Conservation (phyloP, 2,113 vertebrate species). For the Cephalopterus ornatus region DNA sequence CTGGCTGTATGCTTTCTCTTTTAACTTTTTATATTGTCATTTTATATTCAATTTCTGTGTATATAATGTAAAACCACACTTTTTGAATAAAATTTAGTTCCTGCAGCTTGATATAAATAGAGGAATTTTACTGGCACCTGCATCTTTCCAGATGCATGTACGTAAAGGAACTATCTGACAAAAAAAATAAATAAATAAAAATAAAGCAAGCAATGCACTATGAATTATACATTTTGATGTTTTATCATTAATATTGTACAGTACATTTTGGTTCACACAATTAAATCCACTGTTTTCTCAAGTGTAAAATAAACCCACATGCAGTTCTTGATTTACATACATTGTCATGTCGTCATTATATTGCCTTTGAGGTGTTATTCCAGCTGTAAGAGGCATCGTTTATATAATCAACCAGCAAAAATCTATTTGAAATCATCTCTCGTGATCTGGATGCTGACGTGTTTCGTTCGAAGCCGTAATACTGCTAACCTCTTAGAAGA, state of each 20-base stretch:
- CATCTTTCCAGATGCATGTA: conserved; percentile 89
- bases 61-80: conserved; percentile 94
- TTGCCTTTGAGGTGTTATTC: conserved; percentile 66
- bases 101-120: conserved; percentile 91
- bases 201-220: conserved; percentile 86
- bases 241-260: conserved; percentile 93
- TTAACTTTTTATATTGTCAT: conserved; percentile 99
- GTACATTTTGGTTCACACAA: conserved; percentile 88
- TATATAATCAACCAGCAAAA: conserved; percentile 25
- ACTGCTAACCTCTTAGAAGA: conserved; percentile 11
- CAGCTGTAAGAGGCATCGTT: conserved; percentile 51
- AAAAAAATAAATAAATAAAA: conserved; percentile 80
- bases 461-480: not conserved
- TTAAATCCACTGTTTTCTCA: conserved; percentile 94
- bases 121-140: conserved; percentile 85
- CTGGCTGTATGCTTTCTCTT: conserved; percentile 96
- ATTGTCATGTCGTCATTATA: conserved; percentile 80
- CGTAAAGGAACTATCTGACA: conserved; percentile 83
- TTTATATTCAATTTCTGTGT: conserved; percentile 98
- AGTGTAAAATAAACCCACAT: conserved; percentile 99
- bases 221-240: conserved; percentile 91
- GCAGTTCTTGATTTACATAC: conserved; percentile 92
- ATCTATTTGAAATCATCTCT: conserved; percentile 19
- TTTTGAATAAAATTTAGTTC: conserved; percentile 93
- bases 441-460: conserved; percentile 4